Conservation (phyloP, 1,140 invertebrate species). For the Laodelphax striatellus region DNA sequence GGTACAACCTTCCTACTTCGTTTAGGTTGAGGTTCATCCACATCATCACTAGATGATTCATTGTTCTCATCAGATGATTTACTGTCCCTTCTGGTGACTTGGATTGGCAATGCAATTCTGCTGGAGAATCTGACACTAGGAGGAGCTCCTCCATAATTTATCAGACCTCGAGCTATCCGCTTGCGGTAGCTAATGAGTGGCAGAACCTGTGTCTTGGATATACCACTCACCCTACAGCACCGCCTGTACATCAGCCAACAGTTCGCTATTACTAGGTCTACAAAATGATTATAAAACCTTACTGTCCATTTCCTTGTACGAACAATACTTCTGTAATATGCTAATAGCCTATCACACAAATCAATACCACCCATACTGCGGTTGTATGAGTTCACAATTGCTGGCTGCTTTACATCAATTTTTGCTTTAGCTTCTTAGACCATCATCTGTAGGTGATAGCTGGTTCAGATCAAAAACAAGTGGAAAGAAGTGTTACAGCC, state of each 20-base stretch:
- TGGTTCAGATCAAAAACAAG: constrained; percentile 9
- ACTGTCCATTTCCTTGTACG: constrained; percentile 26
- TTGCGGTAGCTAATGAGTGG: too few species aligned
- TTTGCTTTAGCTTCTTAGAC: constrained; percentile 24
- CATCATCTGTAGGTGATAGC: constrained; percentile 19
- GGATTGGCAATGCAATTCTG: too few species aligned
- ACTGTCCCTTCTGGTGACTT: too few species aligned
- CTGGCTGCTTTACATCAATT: constrained; percentile 19
- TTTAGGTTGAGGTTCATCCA: neutral
- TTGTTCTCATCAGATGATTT: too few species aligned
- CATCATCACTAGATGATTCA: neutral
- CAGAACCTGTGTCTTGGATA: neutral
- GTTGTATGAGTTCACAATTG: constrained; percentile 25
- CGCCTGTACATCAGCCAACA: constrained; percentile 19
- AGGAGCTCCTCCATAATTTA: too few species aligned
- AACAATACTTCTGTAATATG: constrained; percentile 22
- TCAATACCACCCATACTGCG: constrained; percentile 28
- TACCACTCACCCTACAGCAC: neutral
- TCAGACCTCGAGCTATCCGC: too few species aligned
- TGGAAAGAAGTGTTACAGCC: constrained; percentile 5
- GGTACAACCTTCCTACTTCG: neutral
- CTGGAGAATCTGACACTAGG: too few species aligned
- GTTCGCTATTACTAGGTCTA: constrained; percentile 24
- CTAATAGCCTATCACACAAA: constrained; percentile 22
- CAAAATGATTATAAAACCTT: constrained; percentile 23